Evolutionary conservation across 1,140 invertebrate species (phyloP).

Genomic region (Lethocerus indicus): DNA sequence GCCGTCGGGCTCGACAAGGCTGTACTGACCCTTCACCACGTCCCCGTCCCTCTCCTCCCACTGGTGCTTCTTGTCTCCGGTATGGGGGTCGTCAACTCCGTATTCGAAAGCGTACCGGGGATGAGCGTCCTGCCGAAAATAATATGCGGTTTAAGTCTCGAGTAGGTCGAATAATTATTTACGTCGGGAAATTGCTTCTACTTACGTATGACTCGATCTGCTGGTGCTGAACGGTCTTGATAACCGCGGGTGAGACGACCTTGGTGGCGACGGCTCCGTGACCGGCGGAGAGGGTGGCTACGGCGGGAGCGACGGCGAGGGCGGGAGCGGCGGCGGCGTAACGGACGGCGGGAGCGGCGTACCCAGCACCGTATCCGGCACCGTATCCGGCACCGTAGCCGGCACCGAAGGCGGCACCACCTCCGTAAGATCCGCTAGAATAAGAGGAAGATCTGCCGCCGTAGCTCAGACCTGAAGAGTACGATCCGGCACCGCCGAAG

Average conservation of each 20-base stretch:
- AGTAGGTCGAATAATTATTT: not conserved
- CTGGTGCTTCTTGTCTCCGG: constrained; percentile 43
- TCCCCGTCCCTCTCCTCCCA: constrained; percentile 40
- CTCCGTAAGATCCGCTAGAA: not conserved
- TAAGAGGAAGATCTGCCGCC: not conserved
- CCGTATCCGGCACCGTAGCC: not conserved
- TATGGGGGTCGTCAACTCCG: constrained; percentile 33
- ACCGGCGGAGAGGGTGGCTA: not conserved
- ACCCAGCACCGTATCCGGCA: not conserved
- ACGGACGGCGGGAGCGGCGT: constrained; percentile 2
- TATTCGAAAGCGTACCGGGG: constrained; percentile 33
- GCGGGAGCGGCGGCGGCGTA: constrained; percentile 1
- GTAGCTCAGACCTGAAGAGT: no score
- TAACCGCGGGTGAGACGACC: constrained; percentile 5
- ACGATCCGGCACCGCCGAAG: no score
- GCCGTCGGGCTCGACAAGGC: constrained; percentile 58
- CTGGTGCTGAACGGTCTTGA: constrained; percentile 16
- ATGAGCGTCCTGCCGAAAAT: constrained; percentile 27
- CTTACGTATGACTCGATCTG: constrained; percentile 20
- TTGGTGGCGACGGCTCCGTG: constrained; percentile 5
- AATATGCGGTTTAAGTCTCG: constrained; percentile 13
- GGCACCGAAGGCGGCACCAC: not conserved
- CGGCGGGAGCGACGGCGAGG: not conserved
- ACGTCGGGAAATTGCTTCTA: not conserved
- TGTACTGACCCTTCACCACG: constrained; percentile 50